Conservation (phyloP, 2,888 invertebrate species). For the Bugula neritina region DNA sequence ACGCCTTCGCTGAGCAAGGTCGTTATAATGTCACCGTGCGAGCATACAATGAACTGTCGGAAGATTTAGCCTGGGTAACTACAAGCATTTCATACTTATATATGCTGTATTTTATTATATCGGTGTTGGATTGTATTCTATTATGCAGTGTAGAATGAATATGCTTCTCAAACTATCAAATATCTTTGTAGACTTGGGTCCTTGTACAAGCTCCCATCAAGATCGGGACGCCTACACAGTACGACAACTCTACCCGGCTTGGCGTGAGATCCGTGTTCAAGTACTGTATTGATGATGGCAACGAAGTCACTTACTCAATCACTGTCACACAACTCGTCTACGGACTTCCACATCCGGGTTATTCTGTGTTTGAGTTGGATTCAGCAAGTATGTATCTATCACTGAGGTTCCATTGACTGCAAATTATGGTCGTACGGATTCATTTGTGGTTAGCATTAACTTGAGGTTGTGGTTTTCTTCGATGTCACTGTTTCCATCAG, state of each 20-base stretch:
- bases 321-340: background rate
- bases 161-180: no score
- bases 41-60: background rate
- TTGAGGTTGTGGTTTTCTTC: no score
- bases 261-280: conserved; percentile 1
- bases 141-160: no score
- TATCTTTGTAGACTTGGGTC: background rate
- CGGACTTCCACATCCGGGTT: background rate
- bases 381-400: background rate
- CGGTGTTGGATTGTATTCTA: no score
- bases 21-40: background rate
- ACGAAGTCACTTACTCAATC: background rate
- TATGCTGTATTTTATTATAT: no score
- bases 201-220: conserved; percentile 13
- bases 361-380: background rate
- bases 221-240: background rate
- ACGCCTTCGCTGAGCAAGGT: background rate
- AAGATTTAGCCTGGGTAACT: background rate
- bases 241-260: background rate
- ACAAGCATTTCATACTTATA: no score
- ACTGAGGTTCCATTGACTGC: no score
- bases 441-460: no score
- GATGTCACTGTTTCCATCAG: no score
- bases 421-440: no score
- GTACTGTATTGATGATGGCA: conserved; percentile 12